Evolutionary conservation across 2,888 invertebrate species (phyloP), one percentile per base, ranked within the genome.

Genomic region (Calephelis perditalis): DNA sequence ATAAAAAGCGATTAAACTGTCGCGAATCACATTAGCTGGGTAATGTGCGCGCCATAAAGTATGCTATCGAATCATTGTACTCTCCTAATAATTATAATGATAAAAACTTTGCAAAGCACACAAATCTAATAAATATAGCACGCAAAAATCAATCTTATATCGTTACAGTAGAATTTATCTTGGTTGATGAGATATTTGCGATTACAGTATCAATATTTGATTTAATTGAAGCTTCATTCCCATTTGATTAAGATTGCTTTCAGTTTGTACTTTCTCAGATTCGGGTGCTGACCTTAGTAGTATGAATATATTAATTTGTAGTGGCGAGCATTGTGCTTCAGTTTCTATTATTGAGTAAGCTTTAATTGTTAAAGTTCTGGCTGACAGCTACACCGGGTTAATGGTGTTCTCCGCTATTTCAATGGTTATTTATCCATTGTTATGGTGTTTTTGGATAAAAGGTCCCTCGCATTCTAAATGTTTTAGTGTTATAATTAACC

Each of bases 261-360:
- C 63, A 9, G 11, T 37, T 54, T 61, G 40, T 52, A 57, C 8
- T 4, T 0, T n/a, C 52, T 11, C 40, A 70, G 75, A 76, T 77
- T 79, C 74, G 78, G 79, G 70, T 79, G 70, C 75, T 81, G 82
- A 85, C 81, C 85, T 84, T 76, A 49, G 66, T 59, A 68, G 73
- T 74, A 75, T 81, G 84, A 84, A 86, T 86, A 84, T 81, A 87
- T 87, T 87, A 86, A 86, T 88, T 86, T 87, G 86, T 84, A 82
- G 78, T 78, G 75, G 72, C 73, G 75, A 64, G 76, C 66, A 79
- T 86, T 87, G 79, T 86, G 73, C 75, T 74, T 76, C 81, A 86
- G 84, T 86, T 86, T 86, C 84, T 83, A 86, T 88, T 85, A 88
- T 85, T 82, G 78, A 72, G 59, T 70, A 70, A 74, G 75, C 76